Conservation (phyloP, 2,797 vertebrate species). For the Dendrocincla fuliginosa region DNA sequence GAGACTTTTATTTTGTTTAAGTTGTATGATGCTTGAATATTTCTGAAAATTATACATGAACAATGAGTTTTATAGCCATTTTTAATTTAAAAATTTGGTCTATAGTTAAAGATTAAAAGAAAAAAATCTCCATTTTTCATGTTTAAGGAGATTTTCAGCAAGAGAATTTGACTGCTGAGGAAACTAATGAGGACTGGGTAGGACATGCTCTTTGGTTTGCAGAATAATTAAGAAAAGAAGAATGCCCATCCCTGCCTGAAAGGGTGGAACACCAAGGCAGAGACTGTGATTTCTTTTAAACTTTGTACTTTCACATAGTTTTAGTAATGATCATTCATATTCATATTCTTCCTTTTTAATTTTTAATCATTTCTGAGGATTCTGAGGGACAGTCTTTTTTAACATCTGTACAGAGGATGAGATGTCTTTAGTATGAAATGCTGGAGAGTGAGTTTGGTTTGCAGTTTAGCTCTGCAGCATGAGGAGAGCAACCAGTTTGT, state of each 20-base stretch:
- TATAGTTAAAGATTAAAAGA: not conserved
- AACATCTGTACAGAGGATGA: not conserved
- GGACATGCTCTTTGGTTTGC: not conserved
- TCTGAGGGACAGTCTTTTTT: not conserved
- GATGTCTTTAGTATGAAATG: not conserved
- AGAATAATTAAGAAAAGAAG: not conserved
- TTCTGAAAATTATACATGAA: not conserved
- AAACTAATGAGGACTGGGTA: not conserved
- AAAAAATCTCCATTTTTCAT: not conserved
- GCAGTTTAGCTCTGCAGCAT: not conserved
- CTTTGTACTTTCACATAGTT: not conserved
- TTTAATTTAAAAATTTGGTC: not conserved
- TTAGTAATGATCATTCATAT: not conserved
- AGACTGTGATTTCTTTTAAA: not conserved
- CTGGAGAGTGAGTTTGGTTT: not conserved
- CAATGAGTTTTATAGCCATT: not conserved
- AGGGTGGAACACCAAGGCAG: not conserved
- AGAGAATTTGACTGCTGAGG: not conserved
- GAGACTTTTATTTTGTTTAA: not conserved
- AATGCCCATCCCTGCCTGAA: too few relatives aligned
- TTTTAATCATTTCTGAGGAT: not conserved
- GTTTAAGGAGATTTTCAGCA: not conserved
- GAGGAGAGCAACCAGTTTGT: not conserved
- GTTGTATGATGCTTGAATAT: not conserved
- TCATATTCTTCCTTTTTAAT: not conserved